Conservation (phyloP, 2,113 vertebrate genomes). For the Phylloscopus whistleri region DNA sequence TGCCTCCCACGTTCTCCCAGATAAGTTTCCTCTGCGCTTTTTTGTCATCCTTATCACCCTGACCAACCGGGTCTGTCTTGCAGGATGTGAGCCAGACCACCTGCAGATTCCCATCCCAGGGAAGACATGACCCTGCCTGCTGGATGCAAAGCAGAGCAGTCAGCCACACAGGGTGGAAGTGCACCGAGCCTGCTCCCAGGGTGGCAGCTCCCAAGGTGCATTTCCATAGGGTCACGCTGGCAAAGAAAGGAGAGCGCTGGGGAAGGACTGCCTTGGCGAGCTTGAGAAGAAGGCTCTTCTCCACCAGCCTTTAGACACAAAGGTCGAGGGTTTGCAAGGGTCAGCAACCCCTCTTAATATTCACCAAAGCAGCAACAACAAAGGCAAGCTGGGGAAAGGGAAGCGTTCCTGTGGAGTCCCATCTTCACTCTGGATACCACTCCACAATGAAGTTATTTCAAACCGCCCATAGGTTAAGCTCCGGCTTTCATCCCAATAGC, state of each 20-base stretch:
- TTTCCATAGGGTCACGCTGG: slow-evolving; percentile 12
- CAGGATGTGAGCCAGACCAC: not conserved
- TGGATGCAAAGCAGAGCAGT: not conserved
- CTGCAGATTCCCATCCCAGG: not conserved
- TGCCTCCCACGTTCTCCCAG: not conserved
- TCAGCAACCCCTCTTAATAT: slow-evolving; percentile 67
- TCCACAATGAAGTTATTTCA: slow-evolving; percentile 60
- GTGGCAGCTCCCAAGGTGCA: slow-evolving; percentile 25
- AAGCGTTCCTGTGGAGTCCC: slow-evolving; percentile 64
- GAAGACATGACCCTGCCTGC: not conserved
- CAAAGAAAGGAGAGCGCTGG: slow-evolving; percentile 1
- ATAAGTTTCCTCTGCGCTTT: not conserved
- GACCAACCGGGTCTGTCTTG: not conserved
- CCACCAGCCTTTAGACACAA: slow-evolving; percentile 54
- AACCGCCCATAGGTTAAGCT: slow-evolving; percentile 54
- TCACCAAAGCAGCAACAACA: slow-evolving; percentile 53
- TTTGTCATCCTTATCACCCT: not conserved
- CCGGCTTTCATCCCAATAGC: slow-evolving; percentile 45
- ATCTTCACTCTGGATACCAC: slow-evolving; percentile 61
- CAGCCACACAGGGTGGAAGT: not conserved
- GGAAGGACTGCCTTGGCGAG: not conserved
- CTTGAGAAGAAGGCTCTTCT: slow-evolving; percentile 33
- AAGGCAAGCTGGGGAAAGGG: slow-evolving; percentile 61
- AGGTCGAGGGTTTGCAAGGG: slow-evolving; percentile 51
- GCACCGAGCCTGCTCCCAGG: not conserved